phyloP scores from a whole-genome alignment of 37 sponge, comb jelly and placozoan genomes.

The Crambe crambe region DNA sequence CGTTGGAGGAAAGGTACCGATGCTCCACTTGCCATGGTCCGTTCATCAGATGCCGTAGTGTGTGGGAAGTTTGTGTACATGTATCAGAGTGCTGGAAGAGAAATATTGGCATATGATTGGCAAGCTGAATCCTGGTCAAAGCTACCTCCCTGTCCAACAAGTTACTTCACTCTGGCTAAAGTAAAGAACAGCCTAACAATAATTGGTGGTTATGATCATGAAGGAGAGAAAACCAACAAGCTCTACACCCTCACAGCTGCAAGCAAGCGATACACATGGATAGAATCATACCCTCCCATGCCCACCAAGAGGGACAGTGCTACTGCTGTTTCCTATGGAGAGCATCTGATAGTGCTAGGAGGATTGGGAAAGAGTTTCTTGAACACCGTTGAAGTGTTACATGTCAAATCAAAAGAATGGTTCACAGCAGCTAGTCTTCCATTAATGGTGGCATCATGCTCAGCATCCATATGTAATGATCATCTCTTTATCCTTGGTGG shows the following conservation, averaged over 20 bases:
- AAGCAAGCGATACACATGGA: not conserved
- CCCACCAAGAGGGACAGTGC: not conserved
- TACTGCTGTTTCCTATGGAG: not conserved
- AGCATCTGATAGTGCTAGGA: constrained; percentile 18
- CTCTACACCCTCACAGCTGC: not conserved
- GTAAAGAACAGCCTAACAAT: not conserved
- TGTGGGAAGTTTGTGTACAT: constrained; percentile 4
- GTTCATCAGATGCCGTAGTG: not conserved
- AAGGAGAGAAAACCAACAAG: constrained; percentile 4
- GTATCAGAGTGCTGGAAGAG: not conserved
- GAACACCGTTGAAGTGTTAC: constrained; percentile 15
- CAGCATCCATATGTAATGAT: constrained; percentile 27
- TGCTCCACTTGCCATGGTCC: not conserved
- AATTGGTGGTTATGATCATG: constrained; percentile 13
- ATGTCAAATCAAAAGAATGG: constrained; percentile 1
- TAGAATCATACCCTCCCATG: constrained; percentile 29
- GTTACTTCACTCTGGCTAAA: not conserved
- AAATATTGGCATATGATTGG: not conserved
- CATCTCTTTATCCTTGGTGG: constrained; percentile 17
- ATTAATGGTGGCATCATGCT: not conserved
- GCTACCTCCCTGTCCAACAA: not conserved
- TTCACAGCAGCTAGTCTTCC: constrained; percentile 17
- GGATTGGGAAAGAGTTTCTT: not conserved
- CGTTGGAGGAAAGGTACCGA: not conserved
- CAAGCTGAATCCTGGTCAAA: constrained; percentile 2